These are phyloP conservation scores for Leptothorax acervorum DNA, from an alignment of 2,888 invertebrate species.

Conservation along the genomic window DNA sequence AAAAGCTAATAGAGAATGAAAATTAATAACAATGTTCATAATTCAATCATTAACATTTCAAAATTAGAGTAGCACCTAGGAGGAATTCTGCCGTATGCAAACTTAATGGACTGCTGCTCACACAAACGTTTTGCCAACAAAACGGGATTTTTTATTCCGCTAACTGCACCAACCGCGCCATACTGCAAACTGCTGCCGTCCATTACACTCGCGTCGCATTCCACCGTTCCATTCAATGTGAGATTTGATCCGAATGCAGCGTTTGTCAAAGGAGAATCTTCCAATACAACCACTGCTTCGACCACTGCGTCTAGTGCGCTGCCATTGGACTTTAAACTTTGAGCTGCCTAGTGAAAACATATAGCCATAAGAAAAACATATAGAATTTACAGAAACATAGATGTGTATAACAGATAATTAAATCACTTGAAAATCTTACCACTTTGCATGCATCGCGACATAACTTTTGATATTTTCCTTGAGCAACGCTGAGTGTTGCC, in stretches of 20 bases:
- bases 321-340: slow-evolving; percentile 89
- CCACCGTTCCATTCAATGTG: slow-evolving; percentile 94
- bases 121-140: slow-evolving; percentile 92
- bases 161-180: slow-evolving; percentile 96
- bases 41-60: background rate
- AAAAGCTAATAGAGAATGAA: slow-evolving; percentile 87
- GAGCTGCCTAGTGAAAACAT: slow-evolving; percentile 86
- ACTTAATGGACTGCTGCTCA: slow-evolving; percentile 90
- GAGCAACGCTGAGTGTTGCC: slow-evolving; percentile 91
- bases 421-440: slow-evolving; percentile 78
- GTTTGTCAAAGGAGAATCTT: slow-evolving; percentile 96
- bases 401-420: background rate
- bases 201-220: slow-evolving; percentile 99
- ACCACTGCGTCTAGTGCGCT: slow-evolving; percentile 93
- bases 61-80: slow-evolving; percentile 87
- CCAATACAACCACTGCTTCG: slow-evolving; percentile 92
- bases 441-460: slow-evolving; percentile 92
- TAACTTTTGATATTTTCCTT: slow-evolving; percentile 91
- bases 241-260: slow-evolving; percentile 98
- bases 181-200: slow-evolving; percentile 93
- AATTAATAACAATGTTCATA: background rate
- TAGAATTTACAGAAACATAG: slow-evolving; percentile 4
- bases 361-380: background rate
- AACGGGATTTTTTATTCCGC: slow-evolving; percentile 93
- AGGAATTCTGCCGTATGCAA: slow-evolving; percentile 94